phyloP scores from a whole-genome alignment of 2,888 invertebrate species.

The Caenorhabditis imperialis region DNA sequence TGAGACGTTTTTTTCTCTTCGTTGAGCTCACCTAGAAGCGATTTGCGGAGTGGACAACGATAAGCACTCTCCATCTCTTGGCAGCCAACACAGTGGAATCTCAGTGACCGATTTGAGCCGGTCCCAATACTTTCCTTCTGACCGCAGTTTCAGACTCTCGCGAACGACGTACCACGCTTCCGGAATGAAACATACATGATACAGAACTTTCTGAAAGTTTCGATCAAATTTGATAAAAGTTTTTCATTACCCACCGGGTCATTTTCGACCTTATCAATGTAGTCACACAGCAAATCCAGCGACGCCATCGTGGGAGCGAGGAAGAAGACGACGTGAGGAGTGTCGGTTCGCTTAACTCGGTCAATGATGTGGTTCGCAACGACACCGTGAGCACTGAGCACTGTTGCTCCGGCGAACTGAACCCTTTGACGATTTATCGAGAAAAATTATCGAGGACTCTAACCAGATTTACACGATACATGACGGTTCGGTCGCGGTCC shows the following conservation, averaged over 20 bases:
- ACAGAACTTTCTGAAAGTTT: conserved; percentile 57
- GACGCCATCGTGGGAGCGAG: conserved; percentile 57
- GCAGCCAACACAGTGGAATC: conserved; percentile 65
- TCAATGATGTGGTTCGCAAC: conserved; percentile 53
- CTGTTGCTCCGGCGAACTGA: conserved; percentile 55
- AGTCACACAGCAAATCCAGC: conserved; percentile 56
- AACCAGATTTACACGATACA: conserved; percentile 72
- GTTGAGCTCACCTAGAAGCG: conserved; percentile 48
- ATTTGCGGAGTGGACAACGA: conserved; percentile 60
- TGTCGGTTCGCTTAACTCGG: conserved; percentile 12
- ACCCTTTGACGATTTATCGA: no score
- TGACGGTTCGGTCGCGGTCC: conserved; percentile 67
- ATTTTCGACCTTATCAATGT: conserved; percentile 55
- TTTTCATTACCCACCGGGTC: conserved; percentile 30
- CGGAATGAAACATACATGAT: conserved; percentile 68
- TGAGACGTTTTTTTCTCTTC: neutral
- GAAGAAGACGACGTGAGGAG: conserved; percentile 60
- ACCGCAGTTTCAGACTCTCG: conserved; percentile 59
- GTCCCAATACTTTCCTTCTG: conserved; percentile 59
- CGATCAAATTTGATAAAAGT: neutral
- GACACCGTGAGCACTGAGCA: conserved; percentile 55
- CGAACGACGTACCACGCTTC: conserved; percentile 68
- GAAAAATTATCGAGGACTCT: no score
- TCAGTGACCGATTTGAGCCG: conserved; percentile 63
- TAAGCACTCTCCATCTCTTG: conserved; percentile 63